These are phyloP conservation scores for Scrobipalpa atriplicella DNA, from an alignment of 2,888 invertebrate species.

Conservation along the genomic window DNA sequence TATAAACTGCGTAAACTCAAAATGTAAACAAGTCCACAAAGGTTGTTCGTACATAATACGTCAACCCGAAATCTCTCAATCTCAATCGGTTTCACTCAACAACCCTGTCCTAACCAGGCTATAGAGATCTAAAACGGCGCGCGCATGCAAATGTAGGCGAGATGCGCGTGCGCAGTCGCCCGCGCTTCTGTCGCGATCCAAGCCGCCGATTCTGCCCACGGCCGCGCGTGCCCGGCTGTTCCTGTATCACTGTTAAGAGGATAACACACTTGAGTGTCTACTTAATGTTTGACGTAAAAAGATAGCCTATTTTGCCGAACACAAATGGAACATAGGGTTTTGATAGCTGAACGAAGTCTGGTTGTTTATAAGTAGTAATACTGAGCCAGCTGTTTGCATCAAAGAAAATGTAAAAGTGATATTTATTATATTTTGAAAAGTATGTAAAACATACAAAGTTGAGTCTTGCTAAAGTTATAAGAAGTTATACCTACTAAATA, in stretches of 20 bases:
- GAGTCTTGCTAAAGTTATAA: too few relatives aligned
- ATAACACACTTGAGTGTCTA: not conserved
- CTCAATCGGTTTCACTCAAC: not conserved
- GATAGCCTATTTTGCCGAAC: not conserved
- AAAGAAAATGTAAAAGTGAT: too few relatives aligned
- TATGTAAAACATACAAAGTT: too few relatives aligned
- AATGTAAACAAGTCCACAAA: not conserved
- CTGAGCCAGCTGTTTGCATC: too few relatives aligned
- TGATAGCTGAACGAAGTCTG: not conserved
- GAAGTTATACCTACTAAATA: too few relatives aligned
- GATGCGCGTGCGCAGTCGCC: slow-evolving; percentile 66
- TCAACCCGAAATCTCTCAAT: not conserved
- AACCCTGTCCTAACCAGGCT: not conserved
- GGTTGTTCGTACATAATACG: not conserved
- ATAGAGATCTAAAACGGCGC: slow-evolving; percentile 67
- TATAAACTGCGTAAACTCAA: too few relatives aligned
- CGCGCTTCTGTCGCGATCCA: slow-evolving; percentile 55
- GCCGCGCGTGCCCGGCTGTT: slow-evolving; percentile 8
- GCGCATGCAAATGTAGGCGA: slow-evolving; percentile 74
- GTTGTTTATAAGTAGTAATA: too few relatives aligned
- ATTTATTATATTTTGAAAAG: too few relatives aligned
- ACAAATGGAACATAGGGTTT: not conserved
- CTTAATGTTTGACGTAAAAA: not conserved
- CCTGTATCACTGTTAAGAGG: not conserved
- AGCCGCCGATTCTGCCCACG: slow-evolving; percentile 19